Evolutionary conservation across 1,140 invertebrate genomes (phyloP).

Genomic region (Leptoteleia sp.): DNA sequence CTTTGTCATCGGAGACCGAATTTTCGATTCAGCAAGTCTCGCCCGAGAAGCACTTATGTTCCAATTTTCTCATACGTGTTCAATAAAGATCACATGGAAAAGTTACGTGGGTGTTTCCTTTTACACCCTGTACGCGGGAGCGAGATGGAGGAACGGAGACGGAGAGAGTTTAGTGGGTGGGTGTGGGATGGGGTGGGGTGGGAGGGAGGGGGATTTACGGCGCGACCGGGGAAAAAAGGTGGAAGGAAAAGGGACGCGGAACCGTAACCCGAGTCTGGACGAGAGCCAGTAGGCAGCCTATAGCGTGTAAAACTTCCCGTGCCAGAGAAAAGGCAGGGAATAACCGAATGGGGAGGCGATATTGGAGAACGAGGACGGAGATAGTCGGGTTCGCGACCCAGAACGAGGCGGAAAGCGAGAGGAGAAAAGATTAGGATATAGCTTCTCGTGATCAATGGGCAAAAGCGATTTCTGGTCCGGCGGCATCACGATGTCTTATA

Average conservation of each 20-base stretch:
- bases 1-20: no score
- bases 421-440: slow-evolving; percentile 62
- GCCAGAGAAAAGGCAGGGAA: slow-evolving; percentile 59
- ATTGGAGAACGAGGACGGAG: slow-evolving; percentile 42
- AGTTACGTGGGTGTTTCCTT: slow-evolving; percentile 43
- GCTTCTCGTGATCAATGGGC: slow-evolving; percentile 61
- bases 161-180: no score
- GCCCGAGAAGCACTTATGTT: no score
- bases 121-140: slow-evolving; percentile 23
- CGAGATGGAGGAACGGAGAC: slow-evolving; percentile 3
- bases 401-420: slow-evolving; percentile 9
- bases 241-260: slow-evolving; percentile 47
- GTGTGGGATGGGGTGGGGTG: no score
- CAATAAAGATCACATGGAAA: no score
- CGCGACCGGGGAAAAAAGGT: slow-evolving; percentile 46
- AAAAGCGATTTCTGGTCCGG: slow-evolving; percentile 59
- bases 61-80: no score
- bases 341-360: slow-evolving; percentile 40
- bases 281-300: slow-evolving; percentile 71
- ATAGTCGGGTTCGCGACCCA: background rate
- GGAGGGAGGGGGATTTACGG: slow-evolving; percentile 6
- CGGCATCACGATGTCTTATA: slow-evolving; percentile 23
- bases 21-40: no score
- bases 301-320: slow-evolving; percentile 72
- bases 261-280: slow-evolving; percentile 73